Base-by-base conservation (phyloP, 2,113 vertebrate species). In the Clarias batrachus region DNA sequence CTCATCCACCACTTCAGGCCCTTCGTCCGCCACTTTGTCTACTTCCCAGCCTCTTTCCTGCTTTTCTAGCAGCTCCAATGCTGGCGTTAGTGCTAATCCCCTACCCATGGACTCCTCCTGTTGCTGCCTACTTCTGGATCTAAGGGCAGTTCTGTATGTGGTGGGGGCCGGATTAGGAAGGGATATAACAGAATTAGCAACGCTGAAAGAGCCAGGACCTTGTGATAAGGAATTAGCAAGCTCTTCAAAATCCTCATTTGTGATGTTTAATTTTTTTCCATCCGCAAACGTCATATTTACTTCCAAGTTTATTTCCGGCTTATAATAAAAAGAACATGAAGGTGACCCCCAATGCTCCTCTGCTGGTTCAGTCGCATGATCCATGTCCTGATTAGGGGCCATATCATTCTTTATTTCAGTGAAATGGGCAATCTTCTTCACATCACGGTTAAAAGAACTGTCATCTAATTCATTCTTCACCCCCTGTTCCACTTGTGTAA, bases 101-200 rank as follows among this genome's bases (percentile, higher is more conserved):
- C 83, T 89, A 89, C 79, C 84, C 85, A 82, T 57, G 19, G 23
- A 65, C 66, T 82, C 86, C 91, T 84, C 68, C 73, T 73, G 65
- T 33, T 84, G 60, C 73, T 73, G 80, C 66, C 71, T 86, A 74
- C 76, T 89, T 88, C 89, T 89, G 81, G 86, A 83, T 85, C 90
- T 87, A 77, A 89, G 89, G 88, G 88, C 66, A 10, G 92, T 93
- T 93, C 23, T 9, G 41, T 81, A 85, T 90, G 84, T 77, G 76
- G 82, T 77, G 86, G 91, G 92, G 92, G 92, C 87, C 83, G 90
- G 93, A 94, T 94, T 94, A 93, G 87, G 88, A 82, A 3, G 85
- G 54, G 82, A 59, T 76, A 74, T 30, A 52, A 25, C 85, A 41
- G 88, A 83, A 90, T 87, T 86, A 84, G 85, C 82, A 85, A 59